phyloP scores from a whole-genome alignment of 2,888 invertebrate genomes.

The Branchellion lobata region DNA sequence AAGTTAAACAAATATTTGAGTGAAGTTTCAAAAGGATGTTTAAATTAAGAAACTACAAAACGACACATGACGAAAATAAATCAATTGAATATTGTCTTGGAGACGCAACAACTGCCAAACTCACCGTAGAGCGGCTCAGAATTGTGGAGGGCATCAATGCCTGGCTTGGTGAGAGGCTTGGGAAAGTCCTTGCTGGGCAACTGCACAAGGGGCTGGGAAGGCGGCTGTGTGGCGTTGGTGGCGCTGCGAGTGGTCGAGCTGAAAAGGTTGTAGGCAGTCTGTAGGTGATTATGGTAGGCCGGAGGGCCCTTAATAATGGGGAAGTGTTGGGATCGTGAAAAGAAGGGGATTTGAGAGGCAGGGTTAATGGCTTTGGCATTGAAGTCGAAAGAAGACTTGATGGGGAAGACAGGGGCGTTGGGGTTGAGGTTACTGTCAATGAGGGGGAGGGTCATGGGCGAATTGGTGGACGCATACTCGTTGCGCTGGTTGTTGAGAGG shows the following conservation, averaged over 20 bases:
- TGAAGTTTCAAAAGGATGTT: background rate
- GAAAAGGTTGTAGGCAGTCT: slow-evolving; percentile 7
- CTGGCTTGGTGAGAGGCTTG: background rate
- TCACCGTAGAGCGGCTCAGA: background rate
- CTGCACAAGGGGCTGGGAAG: background rate
- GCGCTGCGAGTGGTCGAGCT: background rate
- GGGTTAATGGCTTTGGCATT: slow-evolving; percentile 2
- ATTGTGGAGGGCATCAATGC: background rate
- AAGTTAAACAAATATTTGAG: background rate
- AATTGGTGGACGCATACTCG: slow-evolving; percentile 59
- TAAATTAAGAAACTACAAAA: background rate
- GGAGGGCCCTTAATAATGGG: background rate
- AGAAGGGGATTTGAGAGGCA: background rate
- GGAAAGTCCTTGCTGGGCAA: background rate
- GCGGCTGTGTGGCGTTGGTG: background rate
- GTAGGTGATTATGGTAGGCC: background rate
- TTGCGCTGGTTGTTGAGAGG: slow-evolving; percentile 51
- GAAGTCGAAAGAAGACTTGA: slow-evolving; percentile 39
- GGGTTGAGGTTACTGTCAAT: slow-evolving; percentile 72
- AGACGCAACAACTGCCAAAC: no score
- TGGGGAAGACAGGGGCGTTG: slow-evolving; percentile 75
- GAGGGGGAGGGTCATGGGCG: slow-evolving; percentile 61
- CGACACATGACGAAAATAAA: no score
- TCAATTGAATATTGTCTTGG: no score
- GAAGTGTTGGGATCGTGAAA: slow-evolving; percentile 14